Conservation (phyloP, 1,140 invertebrate species). For the Tetragonula clypearis region DNA sequence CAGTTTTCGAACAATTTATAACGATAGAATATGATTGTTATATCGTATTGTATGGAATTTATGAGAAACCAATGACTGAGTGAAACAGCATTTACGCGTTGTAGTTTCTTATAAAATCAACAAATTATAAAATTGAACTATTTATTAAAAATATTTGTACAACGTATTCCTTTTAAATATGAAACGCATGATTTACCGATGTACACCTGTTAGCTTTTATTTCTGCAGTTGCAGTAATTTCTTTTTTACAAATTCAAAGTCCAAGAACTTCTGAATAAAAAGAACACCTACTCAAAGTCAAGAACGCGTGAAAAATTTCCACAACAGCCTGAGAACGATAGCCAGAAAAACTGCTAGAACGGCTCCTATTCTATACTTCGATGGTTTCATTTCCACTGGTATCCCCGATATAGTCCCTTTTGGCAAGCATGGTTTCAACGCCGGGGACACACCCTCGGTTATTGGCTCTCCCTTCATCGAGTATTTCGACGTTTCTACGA, state of each 20-base stretch:
- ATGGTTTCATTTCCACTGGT: conserved; percentile 52
- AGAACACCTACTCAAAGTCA: neutral
- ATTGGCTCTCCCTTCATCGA: conserved; percentile 91
- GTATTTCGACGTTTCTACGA: conserved; percentile 90
- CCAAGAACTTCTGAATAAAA: neutral
- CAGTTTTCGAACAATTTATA: neutral
- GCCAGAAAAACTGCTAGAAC: conserved; percentile 66
- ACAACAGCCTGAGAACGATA: conserved; percentile 67
- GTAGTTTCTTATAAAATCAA: neutral
- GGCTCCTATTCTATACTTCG: conserved; percentile 57
- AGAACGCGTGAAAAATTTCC: conserved; percentile 65
- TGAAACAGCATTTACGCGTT: neutral
- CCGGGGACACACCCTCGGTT: conserved; percentile 71
- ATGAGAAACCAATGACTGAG: neutral
- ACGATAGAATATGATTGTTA: neutral
- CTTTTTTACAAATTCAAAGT: neutral
- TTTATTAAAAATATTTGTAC: neutral
- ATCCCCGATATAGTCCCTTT: conserved; percentile 61
- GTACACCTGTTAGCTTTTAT: neutral
- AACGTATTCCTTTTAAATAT: neutral
- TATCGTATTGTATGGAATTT: neutral
- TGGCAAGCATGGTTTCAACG: conserved; percentile 53
- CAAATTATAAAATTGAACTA: neutral
- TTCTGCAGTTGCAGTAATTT: neutral
- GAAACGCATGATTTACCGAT: neutral